Evolutionary conservation across 2,888 invertebrate genomes (phyloP).

Genomic region (Oxycera nigricornis): DNA sequence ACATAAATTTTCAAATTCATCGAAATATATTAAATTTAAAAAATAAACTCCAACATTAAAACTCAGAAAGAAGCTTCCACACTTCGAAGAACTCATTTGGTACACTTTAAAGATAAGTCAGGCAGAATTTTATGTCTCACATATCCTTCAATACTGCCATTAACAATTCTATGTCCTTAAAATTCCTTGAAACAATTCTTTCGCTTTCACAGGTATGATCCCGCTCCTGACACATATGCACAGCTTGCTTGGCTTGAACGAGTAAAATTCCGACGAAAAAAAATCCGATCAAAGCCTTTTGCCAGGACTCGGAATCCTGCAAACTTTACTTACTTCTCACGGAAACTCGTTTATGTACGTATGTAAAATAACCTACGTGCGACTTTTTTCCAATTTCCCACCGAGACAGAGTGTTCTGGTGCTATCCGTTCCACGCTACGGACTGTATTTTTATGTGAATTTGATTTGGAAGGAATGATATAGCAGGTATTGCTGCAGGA

Average conservation of each 20-base stretch:
- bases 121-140: too few species aligned
- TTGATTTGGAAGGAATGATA: neutral
- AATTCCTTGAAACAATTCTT: neutral
- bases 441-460: neutral
- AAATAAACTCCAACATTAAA: too few species aligned
- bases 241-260: neutral
- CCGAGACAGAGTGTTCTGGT: too few species aligned
- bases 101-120: too few species aligned
- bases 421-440: neutral
- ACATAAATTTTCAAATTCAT: too few species aligned
- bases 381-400: slow-evolving; percentile 2
- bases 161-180: too few species aligned
- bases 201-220: neutral
- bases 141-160: too few species aligned
- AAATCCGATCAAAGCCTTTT: neutral
- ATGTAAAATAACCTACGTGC: neutral
- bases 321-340: neutral
- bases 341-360: neutral
- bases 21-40: too few species aligned
- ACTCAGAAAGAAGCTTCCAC: too few species aligned
- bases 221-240: neutral
- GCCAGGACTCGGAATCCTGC: neutral
- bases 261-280: neutral
- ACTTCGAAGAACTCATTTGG: too few species aligned
- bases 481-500: neutral